Evolutionary conservation across 2,888 invertebrate genomes (phyloP), one percentile per base, ranked within the genome.

Genomic region (Schizaphis graminum): DNA sequence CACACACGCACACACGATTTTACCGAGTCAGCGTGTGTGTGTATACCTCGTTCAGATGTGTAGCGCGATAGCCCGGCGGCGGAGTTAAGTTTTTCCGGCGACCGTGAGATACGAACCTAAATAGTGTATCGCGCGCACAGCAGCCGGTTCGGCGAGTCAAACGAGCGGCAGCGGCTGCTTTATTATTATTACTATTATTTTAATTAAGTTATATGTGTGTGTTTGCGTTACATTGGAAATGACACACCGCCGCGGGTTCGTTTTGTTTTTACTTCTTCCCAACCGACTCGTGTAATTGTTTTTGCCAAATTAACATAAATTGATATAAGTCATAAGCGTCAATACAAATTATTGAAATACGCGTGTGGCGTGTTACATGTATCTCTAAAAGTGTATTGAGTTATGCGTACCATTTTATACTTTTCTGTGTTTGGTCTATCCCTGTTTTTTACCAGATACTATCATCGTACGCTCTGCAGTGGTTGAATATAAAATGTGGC

Each of bases 101-200:
- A 85, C 85, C 85, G 44, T 85, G 28, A 89, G 26, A 28, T 77
- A 77, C 35, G 77, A 13, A 77, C 35, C 77, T 77, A 77, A 35
- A 77, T 35, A 21, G 5, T n/a, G 13, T 77, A 77, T 77, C 21
- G 26, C 57, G 53, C 35, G 28, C 57, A 61, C 89, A 13, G 89
- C 89, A 89, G 89, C 61, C 61, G 61, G 89, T 89, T 89, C 61
- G 90, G 90, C 90, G 61, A 90, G 90, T 67, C 90, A 89, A 61
- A 61, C 89, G 57, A n/a, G 28, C 26, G 89, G 89, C 13, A 1
- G 89, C 28, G 28, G n/a, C 28, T 44, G 11, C 24, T 44, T 57
- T 57, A 41, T 41, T 84, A 86, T 47, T 44, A 49, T 47, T 90
- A 44, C 35, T n/a, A 67, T n/a, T 67, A 49, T 90, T 49, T 49